Evolutionary conservation across 2,113 vertebrate species (phyloP), one percentile per base, ranked within the genome.

Genomic region (Martes martes): DNA sequence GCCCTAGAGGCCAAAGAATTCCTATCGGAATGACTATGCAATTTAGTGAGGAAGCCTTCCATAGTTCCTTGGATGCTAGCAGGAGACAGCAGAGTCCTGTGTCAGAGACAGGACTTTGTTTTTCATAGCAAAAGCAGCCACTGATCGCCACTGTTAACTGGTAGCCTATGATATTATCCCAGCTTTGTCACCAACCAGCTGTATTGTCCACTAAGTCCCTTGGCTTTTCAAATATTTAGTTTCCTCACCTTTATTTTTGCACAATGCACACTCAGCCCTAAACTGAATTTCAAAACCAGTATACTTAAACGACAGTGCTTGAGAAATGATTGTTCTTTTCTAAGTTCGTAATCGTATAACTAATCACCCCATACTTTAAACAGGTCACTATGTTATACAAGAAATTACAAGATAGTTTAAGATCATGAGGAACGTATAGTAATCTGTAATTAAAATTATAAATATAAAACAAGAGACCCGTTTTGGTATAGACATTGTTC

Each of bases 381-480:
- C 91, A 86, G 28, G 7, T 78, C 42, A 47, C 10, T 50, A 74
- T 42, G 9, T 82, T 78, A 91, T 24, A 67, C 3, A 86, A 33
- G 80, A 96, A 93, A 95, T 59, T 59, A 55, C 15, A 81, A 9
- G n/a, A 31, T 23, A 67, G 11, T 47, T 61, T 39, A 23, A 47
- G 18, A 94, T 42, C 74, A 59, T 55, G 6, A 97, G n/a, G 24
- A 91, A 78, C 4, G 4, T 36, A 83, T 50, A 92, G 28, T 65
- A 81, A 45, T 31, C 16, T 94, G 3, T 81, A 93, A 65, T 91
- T 94, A 94, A 76, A 96, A 65, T 90, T 59, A 80, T 47, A 76
- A 87, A 85, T 59, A 47, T 26, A 82, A 85, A 73, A 83, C 59
- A 82, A 71, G 24, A 91, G 47, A 79, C 55, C 8, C 50, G 11